These are phyloP conservation scores for Cassiopea andromeda DNA, from an alignment of 30 jellyfish, hydroid and myxozoan genomes.

Conservation along the genomic window DNA sequence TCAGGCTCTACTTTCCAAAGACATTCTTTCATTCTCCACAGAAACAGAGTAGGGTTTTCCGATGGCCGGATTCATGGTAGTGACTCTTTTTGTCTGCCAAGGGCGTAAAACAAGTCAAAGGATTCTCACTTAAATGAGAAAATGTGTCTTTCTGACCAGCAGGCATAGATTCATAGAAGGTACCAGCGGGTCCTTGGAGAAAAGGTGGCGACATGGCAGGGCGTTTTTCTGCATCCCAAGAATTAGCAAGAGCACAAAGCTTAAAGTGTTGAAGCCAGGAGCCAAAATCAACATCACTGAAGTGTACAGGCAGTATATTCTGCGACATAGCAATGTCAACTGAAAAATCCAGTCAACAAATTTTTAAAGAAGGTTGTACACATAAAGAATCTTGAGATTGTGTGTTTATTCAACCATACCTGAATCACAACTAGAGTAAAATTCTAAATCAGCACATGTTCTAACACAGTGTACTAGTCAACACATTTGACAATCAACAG, in stretches of 20 bases:
- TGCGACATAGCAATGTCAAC: too few relatives aligned
- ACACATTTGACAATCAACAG: too few relatives aligned
- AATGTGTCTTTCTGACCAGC: constrained; percentile 52
- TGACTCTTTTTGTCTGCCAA: constrained; percentile 17
- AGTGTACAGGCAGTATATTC: constrained; percentile 13
- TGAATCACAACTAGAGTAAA: too few relatives aligned
- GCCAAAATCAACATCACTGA: constrained; percentile 38
- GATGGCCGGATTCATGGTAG: constrained; percentile 6
- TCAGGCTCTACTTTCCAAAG: too few relatives aligned
- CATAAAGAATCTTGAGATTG: too few relatives aligned
- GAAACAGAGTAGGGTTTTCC: too few relatives aligned
- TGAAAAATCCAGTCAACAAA: too few relatives aligned
- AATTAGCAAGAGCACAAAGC: constrained; percentile 46
- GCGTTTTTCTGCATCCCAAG: constrained; percentile 23
- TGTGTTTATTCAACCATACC: too few relatives aligned
- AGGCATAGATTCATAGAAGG: constrained; percentile 17
- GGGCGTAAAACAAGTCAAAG: constrained; percentile 23
- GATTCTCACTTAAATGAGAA: background rate
- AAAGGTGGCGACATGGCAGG: constrained; percentile 18
- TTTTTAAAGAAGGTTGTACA: too few relatives aligned
- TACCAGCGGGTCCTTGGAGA: constrained; percentile 39
- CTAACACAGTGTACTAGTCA: too few relatives aligned
- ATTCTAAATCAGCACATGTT: too few relatives aligned
- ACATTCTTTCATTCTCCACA: too few relatives aligned
- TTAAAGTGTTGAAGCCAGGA: constrained; percentile 59